Conservation (phyloP, 1,140 invertebrate genomes). For the Zelostemma sp. region DNA sequence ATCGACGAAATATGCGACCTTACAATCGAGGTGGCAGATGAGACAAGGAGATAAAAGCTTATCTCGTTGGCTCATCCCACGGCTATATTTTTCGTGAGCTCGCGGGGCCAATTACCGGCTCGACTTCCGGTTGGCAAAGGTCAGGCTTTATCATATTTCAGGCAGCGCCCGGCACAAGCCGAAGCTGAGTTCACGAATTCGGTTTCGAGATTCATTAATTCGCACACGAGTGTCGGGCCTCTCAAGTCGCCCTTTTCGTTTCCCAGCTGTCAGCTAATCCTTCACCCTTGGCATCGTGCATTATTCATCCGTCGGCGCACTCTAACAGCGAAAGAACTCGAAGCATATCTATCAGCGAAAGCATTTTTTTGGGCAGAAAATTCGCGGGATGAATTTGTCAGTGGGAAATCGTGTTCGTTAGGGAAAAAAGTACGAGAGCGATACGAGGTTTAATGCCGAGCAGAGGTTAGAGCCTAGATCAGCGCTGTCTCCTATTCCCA, state of each 20-base stretch:
- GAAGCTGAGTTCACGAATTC: background rate
- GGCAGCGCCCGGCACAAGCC: conserved; percentile 9
- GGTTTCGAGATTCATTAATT: conserved; percentile 33
- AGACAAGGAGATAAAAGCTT: conserved; percentile 39
- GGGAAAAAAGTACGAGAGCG: conserved; percentile 27
- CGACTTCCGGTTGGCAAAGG: conserved; percentile 42
- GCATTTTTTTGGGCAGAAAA: too few relatives aligned
- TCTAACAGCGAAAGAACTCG: too few relatives aligned
- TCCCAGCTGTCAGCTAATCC: conserved; percentile 16
- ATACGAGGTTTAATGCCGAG: conserved; percentile 39
- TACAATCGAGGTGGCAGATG: conserved; percentile 37
- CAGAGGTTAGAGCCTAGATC: conserved; percentile 44
- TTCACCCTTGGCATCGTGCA: conserved; percentile 7
- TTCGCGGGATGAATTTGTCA: too few relatives aligned
- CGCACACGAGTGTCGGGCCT: conserved; percentile 24
- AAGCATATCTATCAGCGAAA: too few relatives aligned
- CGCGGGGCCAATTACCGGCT: conserved; percentile 47
- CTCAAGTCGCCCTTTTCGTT: conserved; percentile 25
- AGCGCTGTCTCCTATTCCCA: conserved; percentile 54
- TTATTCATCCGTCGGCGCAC: too few relatives aligned
- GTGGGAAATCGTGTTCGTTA: too few relatives aligned
- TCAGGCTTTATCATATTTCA: conserved; percentile 50
- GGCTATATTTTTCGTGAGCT: conserved; percentile 45
- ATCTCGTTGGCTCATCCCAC: conserved; percentile 43
- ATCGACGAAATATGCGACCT: conserved; percentile 28